Conservation (phyloP, 2,797 vertebrate genomes). For the Bucorvus abyssinicus region DNA sequence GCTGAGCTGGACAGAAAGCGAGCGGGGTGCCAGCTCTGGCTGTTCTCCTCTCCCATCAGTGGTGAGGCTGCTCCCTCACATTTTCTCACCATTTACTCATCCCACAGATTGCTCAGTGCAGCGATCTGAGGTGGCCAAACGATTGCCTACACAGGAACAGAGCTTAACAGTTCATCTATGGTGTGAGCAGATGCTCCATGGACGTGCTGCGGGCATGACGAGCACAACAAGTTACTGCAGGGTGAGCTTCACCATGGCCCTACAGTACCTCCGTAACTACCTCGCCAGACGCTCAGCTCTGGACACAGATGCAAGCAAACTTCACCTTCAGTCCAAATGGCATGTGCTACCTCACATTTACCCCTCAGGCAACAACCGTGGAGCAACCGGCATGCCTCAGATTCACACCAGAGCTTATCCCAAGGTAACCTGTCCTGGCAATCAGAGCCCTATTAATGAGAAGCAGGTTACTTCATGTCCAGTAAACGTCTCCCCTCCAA, state of each 20-base stretch:
- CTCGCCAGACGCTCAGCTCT: neutral
- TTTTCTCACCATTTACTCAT: neutral
- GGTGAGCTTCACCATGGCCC: neutral
- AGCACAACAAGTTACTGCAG: slow-evolving; percentile 54
- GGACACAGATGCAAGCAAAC: neutral
- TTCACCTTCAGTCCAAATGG: neutral
- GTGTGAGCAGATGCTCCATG: neutral
- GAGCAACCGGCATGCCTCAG: neutral
- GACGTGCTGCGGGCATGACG: neutral
- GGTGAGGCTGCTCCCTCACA: neutral
- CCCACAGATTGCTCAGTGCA: neutral
- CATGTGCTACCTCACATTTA: neutral
- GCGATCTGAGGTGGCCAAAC: neutral
- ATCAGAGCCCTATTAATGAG: neutral
- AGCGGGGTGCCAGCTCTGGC: neutral
- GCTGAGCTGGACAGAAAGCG: neutral
- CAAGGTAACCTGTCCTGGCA: neutral
- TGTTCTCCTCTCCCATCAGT: neutral
- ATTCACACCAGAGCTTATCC: slow-evolving; percentile 4
- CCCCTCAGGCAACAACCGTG: neutral
- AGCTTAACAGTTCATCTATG: neutral
- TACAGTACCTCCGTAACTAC: neutral
- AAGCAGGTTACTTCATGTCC: slow-evolving; percentile 54
- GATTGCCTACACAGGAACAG: neutral
- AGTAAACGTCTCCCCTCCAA: neutral